Conservation (phyloP, 1,140 invertebrate genomes). For the Papilio dardanus region DNA sequence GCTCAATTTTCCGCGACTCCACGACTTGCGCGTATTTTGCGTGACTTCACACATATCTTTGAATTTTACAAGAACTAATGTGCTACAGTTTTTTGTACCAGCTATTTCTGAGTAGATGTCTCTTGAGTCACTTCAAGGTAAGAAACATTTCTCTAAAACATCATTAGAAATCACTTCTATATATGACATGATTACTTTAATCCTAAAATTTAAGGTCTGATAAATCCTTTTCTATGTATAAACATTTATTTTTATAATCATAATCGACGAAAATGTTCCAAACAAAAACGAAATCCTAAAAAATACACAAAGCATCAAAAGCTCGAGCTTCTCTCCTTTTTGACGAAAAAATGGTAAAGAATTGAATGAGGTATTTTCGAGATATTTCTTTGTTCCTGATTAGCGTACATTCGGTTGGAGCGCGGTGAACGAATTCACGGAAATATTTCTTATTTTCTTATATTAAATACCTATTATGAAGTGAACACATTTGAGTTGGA, state of each 20-base stretch:
- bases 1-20: too few relatives aligned
- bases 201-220: background rate
- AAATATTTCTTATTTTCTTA: conserved; percentile 38
- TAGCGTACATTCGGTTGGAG: conserved; percentile 36
- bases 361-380: conserved; percentile 40
- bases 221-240: background rate
- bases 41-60: too few relatives aligned
- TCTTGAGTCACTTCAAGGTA: background rate
- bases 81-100: too few relatives aligned
- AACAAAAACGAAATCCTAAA: background rate
- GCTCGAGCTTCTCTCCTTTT: conserved; percentile 17
- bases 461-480: conserved; percentile 35
- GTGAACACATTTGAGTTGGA: conserved; percentile 7
- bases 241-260: background rate
- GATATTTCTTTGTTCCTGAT: conserved; percentile 43
- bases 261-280: background rate
- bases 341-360: conserved; percentile 31
- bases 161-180: too few relatives aligned
- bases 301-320: conserved; percentile 32
- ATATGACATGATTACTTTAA: too few relatives aligned
- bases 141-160: background rate
- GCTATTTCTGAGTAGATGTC: too few relatives aligned
- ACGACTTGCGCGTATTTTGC: too few relatives aligned
- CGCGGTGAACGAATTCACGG: conserved; percentile 14
- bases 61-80: too few relatives aligned